Evolutionary conservation across 1,140 invertebrate species (phyloP).

Genomic region (Apis cerana): DNA sequence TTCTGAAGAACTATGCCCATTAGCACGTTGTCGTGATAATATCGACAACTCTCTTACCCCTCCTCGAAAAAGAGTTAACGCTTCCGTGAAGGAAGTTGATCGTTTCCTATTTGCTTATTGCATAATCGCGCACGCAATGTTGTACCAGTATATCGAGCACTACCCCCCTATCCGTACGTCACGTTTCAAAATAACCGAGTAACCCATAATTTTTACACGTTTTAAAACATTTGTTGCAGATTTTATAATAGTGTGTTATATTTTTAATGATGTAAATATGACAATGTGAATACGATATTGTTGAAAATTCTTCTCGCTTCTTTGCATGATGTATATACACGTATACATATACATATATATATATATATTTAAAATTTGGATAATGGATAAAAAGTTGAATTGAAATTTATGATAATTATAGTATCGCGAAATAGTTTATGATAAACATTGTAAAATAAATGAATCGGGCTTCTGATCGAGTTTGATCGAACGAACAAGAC

Average conservation of each 20-base stretch:
- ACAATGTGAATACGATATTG: no score
- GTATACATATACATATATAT: no score
- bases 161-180: constrained; percentile 20
- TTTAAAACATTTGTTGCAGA: background rate
- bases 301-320: no score
- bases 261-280: no score
- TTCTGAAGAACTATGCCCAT: constrained; percentile 21
- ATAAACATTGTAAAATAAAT: no score
- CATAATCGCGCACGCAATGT: constrained; percentile 62
- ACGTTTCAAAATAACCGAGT: constrained; percentile 14
- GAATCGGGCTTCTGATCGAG: no score
- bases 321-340: no score
- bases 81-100: constrained; percentile 65
- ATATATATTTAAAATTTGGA: no score
- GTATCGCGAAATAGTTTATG: no score
- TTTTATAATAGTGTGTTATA: background rate
- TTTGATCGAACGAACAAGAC: background rate
- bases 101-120: constrained; percentile 64
- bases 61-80: constrained; percentile 37
- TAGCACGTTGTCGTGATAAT: constrained; percentile 38
- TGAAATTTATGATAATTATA: no score
- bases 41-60: constrained; percentile 23
- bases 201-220: background rate
- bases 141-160: constrained; percentile 24
- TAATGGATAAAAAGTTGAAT: no score